Evolutionary conservation across 2,888 invertebrate species (phyloP).

Genomic region (Apotomis betuletana): DNA sequence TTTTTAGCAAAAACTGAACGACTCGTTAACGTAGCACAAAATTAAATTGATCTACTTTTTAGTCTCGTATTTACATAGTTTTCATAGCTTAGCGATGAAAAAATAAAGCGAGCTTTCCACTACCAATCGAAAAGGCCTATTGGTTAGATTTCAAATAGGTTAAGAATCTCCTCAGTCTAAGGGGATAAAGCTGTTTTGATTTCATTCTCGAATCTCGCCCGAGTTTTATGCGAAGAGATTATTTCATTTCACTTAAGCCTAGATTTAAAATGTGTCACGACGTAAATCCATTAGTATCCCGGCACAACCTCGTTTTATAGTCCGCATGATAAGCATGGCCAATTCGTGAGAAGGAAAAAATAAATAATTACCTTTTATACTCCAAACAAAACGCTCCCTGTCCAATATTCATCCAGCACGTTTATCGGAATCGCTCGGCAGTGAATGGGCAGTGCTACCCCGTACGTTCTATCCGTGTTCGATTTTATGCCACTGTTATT

Average conservation of each 20-base stretch:
- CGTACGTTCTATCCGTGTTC: constrained; percentile 40
- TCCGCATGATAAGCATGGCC: constrained; percentile 10
- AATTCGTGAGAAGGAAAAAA: constrained; percentile 13
- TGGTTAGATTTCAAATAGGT: constrained; percentile 16
- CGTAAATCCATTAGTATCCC: constrained; percentile 16
- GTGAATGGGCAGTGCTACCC: constrained; percentile 40
- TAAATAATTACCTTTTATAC: constrained; percentile 36
- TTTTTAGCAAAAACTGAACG: neutral
- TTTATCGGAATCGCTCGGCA: constrained; percentile 41
- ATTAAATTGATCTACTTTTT: constrained; percentile 1
- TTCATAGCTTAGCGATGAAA: constrained; percentile 7
- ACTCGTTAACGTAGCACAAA: constrained; percentile 4
- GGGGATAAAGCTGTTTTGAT: constrained; percentile 1
- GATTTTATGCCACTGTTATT: constrained; percentile 44
- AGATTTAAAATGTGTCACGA: constrained; percentile 12
- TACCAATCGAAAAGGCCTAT: constrained; percentile 5
- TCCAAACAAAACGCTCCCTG: constrained; percentile 29
- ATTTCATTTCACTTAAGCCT: neutral
- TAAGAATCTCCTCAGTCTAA: constrained; percentile 4
- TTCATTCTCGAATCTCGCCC: neutral
- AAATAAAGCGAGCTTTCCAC: constrained; percentile 7
- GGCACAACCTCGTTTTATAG: constrained; percentile 11
- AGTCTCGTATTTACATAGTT: neutral
- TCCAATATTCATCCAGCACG: constrained; percentile 35
- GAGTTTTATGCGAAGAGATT: neutral